A percentile compares a stretch with the other conserved stretches of the same genome.
These are phyloP conservation scores for Drosophila sucinea DNA, from an alignment of 1,140 invertebrate genomes.

Conservation along the genomic window DNA sequence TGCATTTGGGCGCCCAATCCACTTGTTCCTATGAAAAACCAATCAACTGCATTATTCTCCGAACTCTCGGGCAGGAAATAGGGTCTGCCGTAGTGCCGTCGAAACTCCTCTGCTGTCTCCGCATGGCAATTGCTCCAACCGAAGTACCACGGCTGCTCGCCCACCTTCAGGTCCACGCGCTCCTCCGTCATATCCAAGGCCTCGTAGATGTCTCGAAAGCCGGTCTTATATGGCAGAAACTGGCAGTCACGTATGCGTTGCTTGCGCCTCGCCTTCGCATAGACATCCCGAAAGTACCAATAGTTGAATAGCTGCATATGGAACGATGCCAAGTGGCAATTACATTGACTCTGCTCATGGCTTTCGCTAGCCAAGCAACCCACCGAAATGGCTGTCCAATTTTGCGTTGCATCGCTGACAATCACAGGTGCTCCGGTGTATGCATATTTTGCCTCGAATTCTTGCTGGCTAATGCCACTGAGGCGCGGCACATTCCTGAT, in stretches of 20 bases:
- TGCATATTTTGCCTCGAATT: conserved; percentile 90
- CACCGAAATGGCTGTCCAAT: conserved; percentile 90
- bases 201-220: conserved; percentile 87
- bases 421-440: conserved; percentile 92
- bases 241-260: conserved; percentile 88
- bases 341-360: neutral
- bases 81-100: conserved; percentile 91
- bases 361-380: neutral
- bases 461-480: conserved; percentile 85
- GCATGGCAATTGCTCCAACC: conserved; percentile 97
- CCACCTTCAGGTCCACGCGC: conserved; percentile 86
- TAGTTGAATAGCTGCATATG: conserved; percentile 86
- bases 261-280: conserved; percentile 85
- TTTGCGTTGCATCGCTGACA: conserved; percentile 90
- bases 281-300: conserved; percentile 91
- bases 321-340: neutral
- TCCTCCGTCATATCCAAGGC: conserved; percentile 90
- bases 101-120: conserved; percentile 88
- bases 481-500: conserved; percentile 87
- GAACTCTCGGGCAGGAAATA: conserved; percentile 94
- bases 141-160: conserved; percentile 91
- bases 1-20: conserved; percentile 97
- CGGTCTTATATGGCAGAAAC: conserved; percentile 96
- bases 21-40: conserved; percentile 98
- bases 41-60: conserved; percentile 94